A percentile compares a stretch with the other conserved stretches of the same genome.
Evolutionary conservation across 2,797 vertebrate species (phyloP).

Genomic region (Dallia pectoralis): DNA sequence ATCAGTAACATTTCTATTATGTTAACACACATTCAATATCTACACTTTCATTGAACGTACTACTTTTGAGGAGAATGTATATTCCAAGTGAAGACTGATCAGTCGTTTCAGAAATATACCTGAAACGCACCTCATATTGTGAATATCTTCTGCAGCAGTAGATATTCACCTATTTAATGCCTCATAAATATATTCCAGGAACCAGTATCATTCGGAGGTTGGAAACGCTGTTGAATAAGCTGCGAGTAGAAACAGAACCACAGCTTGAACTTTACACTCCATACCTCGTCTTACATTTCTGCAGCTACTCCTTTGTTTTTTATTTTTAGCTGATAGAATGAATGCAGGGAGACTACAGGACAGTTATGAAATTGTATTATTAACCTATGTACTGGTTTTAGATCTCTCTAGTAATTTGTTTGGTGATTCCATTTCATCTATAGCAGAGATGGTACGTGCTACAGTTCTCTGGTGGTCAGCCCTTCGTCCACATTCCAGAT

Average conservation of each 20-base stretch:
- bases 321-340: not conserved
- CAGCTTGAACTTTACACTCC: not conserved
- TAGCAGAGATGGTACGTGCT: not conserved
- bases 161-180: conserved; percentile 6
- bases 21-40: not conserved
- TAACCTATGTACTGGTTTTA: not conserved
- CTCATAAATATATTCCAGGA: not conserved
- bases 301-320: not conserved
- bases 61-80: not conserved
- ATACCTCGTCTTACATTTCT: not conserved
- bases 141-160: not conserved
- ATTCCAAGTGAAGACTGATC: not conserved
- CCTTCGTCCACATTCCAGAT: not conserved
- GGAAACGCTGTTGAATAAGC: not conserved
- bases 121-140: not conserved
- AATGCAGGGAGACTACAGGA: not conserved
- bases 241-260: not conserved
- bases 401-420: not conserved
- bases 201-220: not conserved
- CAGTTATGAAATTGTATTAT: not conserved
- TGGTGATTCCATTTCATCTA: not conserved
- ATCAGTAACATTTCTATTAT: not conserved
- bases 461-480: not conserved
- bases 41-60: not conserved
- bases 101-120: not conserved